phyloP scores from a whole-genome alignment of 2,888 invertebrate species.

The Phlogophora meticulosa region DNA sequence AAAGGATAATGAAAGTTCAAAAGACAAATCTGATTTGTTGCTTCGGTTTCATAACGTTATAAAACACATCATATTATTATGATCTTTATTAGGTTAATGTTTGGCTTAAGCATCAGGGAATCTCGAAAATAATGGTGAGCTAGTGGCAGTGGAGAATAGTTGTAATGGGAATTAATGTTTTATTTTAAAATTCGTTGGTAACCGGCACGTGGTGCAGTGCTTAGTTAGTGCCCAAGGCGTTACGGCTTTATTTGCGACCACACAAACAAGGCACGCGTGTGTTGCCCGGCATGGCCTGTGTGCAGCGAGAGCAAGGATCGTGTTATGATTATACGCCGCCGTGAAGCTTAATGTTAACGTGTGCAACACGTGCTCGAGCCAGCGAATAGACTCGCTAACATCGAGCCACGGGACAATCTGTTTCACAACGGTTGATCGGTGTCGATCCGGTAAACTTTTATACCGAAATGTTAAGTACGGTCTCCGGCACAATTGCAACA shows the following conservation, averaged over 20 bases:
- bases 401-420: conserved; percentile 57
- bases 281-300: conserved; percentile 1
- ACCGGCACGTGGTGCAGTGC: neutral
- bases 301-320: conserved; percentile 31
- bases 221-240: conserved; percentile 29
- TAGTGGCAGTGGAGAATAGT: neutral
- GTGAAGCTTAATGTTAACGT: conserved; percentile 55
- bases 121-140: conserved; percentile 17
- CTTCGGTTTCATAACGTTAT: too few species aligned
- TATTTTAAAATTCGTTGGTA: too few species aligned
- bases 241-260: conserved; percentile 43
- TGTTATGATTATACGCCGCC: conserved; percentile 51
- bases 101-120: too few species aligned
- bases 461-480: conserved; percentile 68
- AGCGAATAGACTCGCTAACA: conserved; percentile 54
- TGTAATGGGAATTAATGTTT: too few species aligned
- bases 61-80: too few species aligned
- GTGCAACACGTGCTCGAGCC: conserved; percentile 58
- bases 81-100: too few species aligned
- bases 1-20: too few species aligned
- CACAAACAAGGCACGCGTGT: conserved; percentile 31
- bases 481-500: conserved; percentile 57
- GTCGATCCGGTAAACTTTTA: conserved; percentile 64
- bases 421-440: conserved; percentile 60
- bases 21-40: too few species aligned